A percentile compares a stretch with the other conserved stretches of the same genome.
phyloP scores from a whole-genome alignment of 2,797 vertebrate genomes.

The Melanotaenia boesemani region DNA sequence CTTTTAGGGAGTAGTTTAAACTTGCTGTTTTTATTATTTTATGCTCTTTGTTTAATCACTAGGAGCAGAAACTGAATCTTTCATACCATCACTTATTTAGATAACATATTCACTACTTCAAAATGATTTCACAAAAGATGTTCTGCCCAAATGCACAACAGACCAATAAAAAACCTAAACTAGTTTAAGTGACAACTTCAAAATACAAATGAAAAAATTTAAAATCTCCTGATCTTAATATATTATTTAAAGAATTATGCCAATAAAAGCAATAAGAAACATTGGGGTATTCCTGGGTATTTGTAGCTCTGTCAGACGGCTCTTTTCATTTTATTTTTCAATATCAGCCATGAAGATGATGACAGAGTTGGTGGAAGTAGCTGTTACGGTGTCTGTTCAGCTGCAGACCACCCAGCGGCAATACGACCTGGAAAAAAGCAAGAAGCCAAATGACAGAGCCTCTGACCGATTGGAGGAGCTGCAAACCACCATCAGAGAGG shows the following conservation, averaged over 20 bases:
- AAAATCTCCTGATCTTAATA: background rate
- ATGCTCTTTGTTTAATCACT: no score
- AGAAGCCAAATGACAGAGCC: constrained; percentile 73
- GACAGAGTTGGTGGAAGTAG: constrained; percentile 87
- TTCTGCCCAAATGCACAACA: no score
- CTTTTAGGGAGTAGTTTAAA: background rate
- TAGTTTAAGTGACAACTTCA: no score
- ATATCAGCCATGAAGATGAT: constrained; percentile 89
- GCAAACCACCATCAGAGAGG: constrained; percentile 81
- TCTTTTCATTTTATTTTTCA: constrained; percentile 9
- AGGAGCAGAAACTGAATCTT: no score
- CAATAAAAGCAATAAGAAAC: no score
- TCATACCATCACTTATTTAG: no score
- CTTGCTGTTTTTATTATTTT: no score
- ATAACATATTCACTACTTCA: no score
- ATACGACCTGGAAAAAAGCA: constrained; percentile 83
- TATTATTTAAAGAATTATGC: background rate
- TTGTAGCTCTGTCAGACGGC: background rate
- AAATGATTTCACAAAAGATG: no score
- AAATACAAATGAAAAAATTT: no score
- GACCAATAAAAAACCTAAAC: no score
- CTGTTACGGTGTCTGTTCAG: constrained; percentile 80
- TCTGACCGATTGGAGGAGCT: constrained; percentile 84
- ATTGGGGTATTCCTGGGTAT: background rate
- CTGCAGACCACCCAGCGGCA: constrained; percentile 84